Evolutionary conservation across 2,888 invertebrate genomes (phyloP), one percentile per base, ranked within the genome.

Genomic region (Calliphora vomitoria): DNA sequence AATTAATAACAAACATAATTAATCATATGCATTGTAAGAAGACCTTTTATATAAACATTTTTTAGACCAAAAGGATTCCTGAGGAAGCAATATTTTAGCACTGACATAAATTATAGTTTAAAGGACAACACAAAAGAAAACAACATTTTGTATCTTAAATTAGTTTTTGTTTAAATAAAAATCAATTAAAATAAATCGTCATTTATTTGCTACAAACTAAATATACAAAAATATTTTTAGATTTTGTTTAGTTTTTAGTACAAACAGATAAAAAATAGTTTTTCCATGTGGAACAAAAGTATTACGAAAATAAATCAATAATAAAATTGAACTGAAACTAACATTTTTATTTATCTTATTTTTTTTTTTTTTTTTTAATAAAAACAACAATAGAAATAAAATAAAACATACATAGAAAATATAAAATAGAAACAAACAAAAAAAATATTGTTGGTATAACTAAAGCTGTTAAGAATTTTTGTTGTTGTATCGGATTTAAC

Each of bases 101-200:
- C 68, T 75, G 6, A 79, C 25, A 47, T 13, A 71, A 44, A 79
- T 18, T 15, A 60, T 20, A 25, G 47, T 35, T 60, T 15, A 35
- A 62, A 35, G 78, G 81, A 87, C 78, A 79, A 82, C 74, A 87
- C 84, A 85, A 85, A 87, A 87, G 50, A 84, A 87, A 87, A 82
- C 87, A 74, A 84, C 78, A 47, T 64, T 50, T 80, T 69, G 1
- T 18, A 60, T 4, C 8, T 38, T 3, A 74, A 58, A 20, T 35
- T 20, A 18, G n/a, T 38, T 62, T 53, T 72, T 41, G 20, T 50
- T 80, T 66, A 66, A 66, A 80, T 66, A 72, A 76, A 80, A 75
- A 72, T 83, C 31, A 71, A 69, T 75, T 62, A 75, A 69, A 83
- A 55, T 25, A 72, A 55, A 72, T 58, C 53, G 15, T 20, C 18